A percentile compares a stretch with the other conserved stretches of the same genome.
These are phyloP conservation scores for Germaria angustata DNA, from an alignment of 2,888 invertebrate species.

Conservation along the genomic window DNA sequence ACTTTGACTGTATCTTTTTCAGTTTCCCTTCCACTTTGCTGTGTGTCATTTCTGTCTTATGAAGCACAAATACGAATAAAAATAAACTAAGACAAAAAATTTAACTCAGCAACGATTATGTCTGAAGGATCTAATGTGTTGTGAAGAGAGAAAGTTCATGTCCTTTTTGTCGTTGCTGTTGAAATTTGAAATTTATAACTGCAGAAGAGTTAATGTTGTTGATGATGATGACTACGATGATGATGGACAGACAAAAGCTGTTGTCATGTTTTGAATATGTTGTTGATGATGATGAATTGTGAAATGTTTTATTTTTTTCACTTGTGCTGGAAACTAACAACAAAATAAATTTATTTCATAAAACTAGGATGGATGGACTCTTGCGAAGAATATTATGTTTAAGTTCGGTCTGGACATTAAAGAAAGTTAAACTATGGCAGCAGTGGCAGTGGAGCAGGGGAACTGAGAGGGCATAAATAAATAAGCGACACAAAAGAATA, in stretches of 20 bases:
- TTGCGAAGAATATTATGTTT: slow-evolving; percentile 20
- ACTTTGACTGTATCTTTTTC: slow-evolving; percentile 56
- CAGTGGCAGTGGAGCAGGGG: background rate
- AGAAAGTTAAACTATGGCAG: background rate
- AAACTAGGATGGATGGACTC: slow-evolving; percentile 39
- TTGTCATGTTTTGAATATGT: slow-evolving; percentile 60
- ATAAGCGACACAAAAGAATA: slow-evolving; percentile 6
- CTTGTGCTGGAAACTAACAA: slow-evolving; percentile 20
- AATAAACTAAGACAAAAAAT: background rate
- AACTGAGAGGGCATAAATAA: background rate
- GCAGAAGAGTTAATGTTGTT: slow-evolving; percentile 33
- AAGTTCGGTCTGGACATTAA: background rate
- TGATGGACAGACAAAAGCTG: slow-evolving; percentile 28
- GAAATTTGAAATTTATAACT: slow-evolving; percentile 54
- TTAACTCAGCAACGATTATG: slow-evolving; percentile 55
- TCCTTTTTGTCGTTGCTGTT: slow-evolving; percentile 38
- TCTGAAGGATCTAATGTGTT: slow-evolving; percentile 67
- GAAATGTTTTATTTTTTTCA: slow-evolving; percentile 41
- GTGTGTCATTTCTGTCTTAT: slow-evolving; percentile 31
- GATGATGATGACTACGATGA: slow-evolving; percentile 10
- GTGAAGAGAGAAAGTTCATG: slow-evolving; percentile 57
- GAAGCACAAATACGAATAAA: slow-evolving; percentile 9
- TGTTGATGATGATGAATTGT: slow-evolving; percentile 62
- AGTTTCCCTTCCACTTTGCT: slow-evolving; percentile 3
- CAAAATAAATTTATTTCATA: slow-evolving; percentile 60